phyloP scores from a whole-genome alignment of 2,797 vertebrate genomes.

The Trichosurus vulpecula region DNA sequence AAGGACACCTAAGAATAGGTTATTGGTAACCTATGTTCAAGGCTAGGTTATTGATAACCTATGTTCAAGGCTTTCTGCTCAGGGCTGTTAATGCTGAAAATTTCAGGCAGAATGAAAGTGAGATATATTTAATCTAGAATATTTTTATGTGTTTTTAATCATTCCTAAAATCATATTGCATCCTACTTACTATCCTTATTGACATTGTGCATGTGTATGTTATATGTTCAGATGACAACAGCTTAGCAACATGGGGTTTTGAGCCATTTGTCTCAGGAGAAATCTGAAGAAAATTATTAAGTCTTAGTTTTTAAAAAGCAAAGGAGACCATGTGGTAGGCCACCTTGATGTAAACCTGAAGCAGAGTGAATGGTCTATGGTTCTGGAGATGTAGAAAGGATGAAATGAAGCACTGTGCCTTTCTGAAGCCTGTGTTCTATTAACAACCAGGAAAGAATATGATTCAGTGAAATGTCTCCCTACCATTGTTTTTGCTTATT shows the following conservation, averaged over 20 bases:
- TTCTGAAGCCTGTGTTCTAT: neutral
- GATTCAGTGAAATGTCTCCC: neutral
- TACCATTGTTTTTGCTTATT: conserved; percentile 32
- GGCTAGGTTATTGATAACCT: conserved; percentile 11
- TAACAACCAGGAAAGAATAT: neutral
- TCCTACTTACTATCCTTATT: neutral
- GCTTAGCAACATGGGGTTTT: neutral
- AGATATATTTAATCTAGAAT: conserved; percentile 16
- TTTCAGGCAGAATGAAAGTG: conserved; percentile 41
- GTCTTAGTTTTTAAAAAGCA: conserved; percentile 29
- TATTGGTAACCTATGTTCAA: conserved; percentile 22
- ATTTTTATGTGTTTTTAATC: neutral
- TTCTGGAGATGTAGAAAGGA: neutral
- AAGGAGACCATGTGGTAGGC: conserved; percentile 32
- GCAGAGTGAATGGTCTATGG: neutral
- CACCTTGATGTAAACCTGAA: neutral
- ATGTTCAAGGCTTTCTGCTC: conserved; percentile 1
- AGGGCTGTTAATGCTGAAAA: conserved; percentile 25
- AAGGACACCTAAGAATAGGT: conserved; percentile 27
- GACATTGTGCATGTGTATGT: conserved; percentile 2
- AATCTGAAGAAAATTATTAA: conserved; percentile 40
- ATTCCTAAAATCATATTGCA: neutral
- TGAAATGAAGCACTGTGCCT: neutral
- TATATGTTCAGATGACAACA: conserved; percentile 13
- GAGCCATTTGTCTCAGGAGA: conserved; percentile 8